These are phyloP conservation scores for Chouioia cunea DNA, from an alignment of 2,888 invertebrate genomes.

Conservation along the genomic window DNA sequence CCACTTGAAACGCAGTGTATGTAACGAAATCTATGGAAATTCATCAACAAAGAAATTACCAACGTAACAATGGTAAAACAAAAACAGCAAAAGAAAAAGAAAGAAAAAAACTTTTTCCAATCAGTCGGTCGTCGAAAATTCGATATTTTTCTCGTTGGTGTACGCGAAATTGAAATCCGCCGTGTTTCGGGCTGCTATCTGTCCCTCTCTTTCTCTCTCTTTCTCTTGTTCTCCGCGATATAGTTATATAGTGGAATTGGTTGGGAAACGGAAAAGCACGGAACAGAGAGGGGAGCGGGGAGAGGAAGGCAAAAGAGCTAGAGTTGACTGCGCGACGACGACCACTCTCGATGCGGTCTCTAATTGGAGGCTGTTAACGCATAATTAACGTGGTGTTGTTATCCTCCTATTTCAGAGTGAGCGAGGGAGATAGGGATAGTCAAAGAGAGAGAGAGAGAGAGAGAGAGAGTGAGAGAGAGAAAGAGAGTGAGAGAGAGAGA, in stretches of 20 bases:
- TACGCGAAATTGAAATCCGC: not conserved
- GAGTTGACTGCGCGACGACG: slow-evolving; percentile 1
- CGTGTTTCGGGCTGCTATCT: not conserved
- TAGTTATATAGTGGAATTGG: not conserved
- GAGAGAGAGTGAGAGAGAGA: no score
- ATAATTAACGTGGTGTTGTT: slow-evolving; percentile 60
- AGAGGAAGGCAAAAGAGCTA: slow-evolving; percentile 30
- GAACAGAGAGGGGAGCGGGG: slow-evolving; percentile 12
- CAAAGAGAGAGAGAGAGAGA: no score
- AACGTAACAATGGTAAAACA: no score
- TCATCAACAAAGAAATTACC: slow-evolving; percentile 4
- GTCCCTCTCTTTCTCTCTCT: not conserved
- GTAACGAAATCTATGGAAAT: no score
- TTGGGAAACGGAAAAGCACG: no score
- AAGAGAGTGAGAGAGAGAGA: no score
- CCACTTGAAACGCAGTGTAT: no score
- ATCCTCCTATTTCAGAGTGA: slow-evolving; percentile 51
- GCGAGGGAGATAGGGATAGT: no score
- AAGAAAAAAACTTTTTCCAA: not conserved
- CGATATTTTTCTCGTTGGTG: not conserved
- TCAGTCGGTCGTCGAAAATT: not conserved
- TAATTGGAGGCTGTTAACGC: slow-evolving; percentile 62
- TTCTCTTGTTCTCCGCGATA: not conserved
- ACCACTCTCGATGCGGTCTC: slow-evolving; percentile 54
- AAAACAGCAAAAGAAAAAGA: not conserved